Evolutionary conservation across 1,140 invertebrate species (phyloP).

Genomic region (Brachionus asplanchnoidis): DNA sequence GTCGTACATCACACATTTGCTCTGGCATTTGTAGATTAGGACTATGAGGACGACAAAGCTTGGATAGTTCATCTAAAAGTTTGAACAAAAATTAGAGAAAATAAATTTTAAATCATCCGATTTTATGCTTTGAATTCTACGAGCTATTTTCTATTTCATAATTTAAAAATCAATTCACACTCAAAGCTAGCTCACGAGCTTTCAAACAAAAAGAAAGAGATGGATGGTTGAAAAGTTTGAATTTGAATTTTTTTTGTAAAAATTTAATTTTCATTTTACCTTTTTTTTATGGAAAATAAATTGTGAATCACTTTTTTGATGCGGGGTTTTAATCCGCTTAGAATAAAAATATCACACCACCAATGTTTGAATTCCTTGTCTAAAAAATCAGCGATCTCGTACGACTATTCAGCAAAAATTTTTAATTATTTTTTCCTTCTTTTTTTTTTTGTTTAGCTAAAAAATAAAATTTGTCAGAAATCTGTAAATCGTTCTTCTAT

Average conservation of each 20-base stretch:
- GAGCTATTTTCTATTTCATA: not conserved
- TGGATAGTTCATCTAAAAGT: not conserved
- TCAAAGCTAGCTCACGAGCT: not conserved
- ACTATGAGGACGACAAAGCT: not conserved
- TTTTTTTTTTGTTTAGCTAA: not conserved
- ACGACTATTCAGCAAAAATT: not conserved
- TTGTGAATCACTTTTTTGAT: not conserved
- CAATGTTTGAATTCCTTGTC: not conserved
- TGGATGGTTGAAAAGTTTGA: not conserved
- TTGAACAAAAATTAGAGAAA: no score
- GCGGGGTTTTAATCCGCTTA: not conserved
- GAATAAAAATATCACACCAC: not conserved
- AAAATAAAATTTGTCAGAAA: not conserved
- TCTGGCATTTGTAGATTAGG: not conserved
- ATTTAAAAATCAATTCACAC: not conserved
- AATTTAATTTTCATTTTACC: not conserved
- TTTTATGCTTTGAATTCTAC: not conserved
- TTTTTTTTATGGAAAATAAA: not conserved
- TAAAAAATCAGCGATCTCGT: not conserved
- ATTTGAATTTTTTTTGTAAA: not conserved
- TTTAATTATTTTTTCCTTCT: not conserved
- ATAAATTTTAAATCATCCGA: not conserved
- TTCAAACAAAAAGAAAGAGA: not conserved
- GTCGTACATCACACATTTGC: constrained; percentile 26
- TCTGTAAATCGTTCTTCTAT: not conserved